Conservation (phyloP, 2,113 vertebrate genomes). For the Taurulus bubalis region DNA sequence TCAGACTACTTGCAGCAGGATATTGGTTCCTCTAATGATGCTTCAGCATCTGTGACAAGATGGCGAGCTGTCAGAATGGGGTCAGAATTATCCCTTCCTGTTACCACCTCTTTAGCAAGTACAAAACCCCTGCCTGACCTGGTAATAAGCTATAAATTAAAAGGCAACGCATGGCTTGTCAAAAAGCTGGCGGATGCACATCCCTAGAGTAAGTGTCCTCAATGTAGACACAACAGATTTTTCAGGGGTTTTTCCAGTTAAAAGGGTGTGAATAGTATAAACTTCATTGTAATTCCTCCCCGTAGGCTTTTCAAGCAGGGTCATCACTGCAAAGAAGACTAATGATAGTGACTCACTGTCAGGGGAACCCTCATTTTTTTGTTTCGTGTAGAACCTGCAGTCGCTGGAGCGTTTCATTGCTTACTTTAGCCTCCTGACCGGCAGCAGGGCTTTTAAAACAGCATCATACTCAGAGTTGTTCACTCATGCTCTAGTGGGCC, state of each 20-base stretch:
- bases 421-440: conserved; percentile 51
- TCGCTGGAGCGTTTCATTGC: conserved; percentile 50
- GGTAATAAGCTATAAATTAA: conserved; percentile 48
- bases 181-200: conserved; percentile 12
- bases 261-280: conserved; percentile 44
- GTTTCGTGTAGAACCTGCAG: conserved; percentile 21
- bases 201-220: conserved; percentile 8
- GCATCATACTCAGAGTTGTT: conserved; percentile 26
- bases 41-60: conserved; percentile 49
- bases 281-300: conserved; percentile 30
- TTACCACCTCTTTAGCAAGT: conserved; percentile 46
- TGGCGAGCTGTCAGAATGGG: conserved; percentile 57
- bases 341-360: conserved; percentile 41
- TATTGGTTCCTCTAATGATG: conserved; percentile 54
- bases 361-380: conserved; percentile 27
- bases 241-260: conserved; percentile 11
- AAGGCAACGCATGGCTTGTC: conserved; percentile 22
- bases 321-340: conserved; percentile 22
- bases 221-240: conserved; percentile 30
- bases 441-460: conserved; percentile 46
- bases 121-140: conserved; percentile 32
- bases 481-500: conserved; percentile 34
- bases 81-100: conserved; percentile 52
- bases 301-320: conserved; percentile 36
- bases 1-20: conserved; percentile 30